Evolutionary conservation across 2,797 vertebrate species (phyloP), one percentile per base, ranked within the genome.

Genomic region (Phataginus tetradactyla): DNA sequence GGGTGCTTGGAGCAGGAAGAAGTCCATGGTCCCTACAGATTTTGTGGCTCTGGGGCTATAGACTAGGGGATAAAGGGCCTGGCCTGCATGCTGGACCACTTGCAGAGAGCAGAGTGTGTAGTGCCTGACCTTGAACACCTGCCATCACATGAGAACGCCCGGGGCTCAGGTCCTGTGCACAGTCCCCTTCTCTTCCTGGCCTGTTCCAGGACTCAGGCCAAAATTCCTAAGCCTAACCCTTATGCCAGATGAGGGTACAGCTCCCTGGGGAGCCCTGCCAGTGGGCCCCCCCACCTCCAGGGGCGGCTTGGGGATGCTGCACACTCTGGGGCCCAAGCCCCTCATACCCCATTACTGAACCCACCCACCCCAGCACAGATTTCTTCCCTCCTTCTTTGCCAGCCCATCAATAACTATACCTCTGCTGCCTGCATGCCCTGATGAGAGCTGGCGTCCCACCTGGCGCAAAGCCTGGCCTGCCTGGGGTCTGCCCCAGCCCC

Each of bases 381-480:
- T n/a, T 78, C 45, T 39, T n/a, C 23, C 29, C 42, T 6, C 42
- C 18, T 34, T 27, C 77, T 80, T 63, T 3, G 1, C 45, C 57
- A 10, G 23, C 51, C 64, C 4, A 1, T n/a, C 39, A 29, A 55
- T 74, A 25, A 1, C 72, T 17, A 4, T 2, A 4, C 49, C 87
- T 77, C 29, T 27, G 89, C 18, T 37, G 45, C 55, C 66, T 21
- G 32, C 51, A 13, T 45, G 45, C 29, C 74, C 77, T 13, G 39
- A 21, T 0, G 8, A 27, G 17, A 51, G 7, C 8, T 25, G 9
- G 32, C 1, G 12, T 12, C 42, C 51, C 4, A 23, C 8, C 59
- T 42, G 37, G 63, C 64, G 23, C 3, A 3, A 39, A 32, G 51
- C 49, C 55, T 17, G 11, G 20, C 49, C 37, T 51, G 9, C 20